These are phyloP conservation scores for Catharus minimus DNA, from an alignment of 2,113 vertebrate species.

Conservation along the genomic window DNA sequence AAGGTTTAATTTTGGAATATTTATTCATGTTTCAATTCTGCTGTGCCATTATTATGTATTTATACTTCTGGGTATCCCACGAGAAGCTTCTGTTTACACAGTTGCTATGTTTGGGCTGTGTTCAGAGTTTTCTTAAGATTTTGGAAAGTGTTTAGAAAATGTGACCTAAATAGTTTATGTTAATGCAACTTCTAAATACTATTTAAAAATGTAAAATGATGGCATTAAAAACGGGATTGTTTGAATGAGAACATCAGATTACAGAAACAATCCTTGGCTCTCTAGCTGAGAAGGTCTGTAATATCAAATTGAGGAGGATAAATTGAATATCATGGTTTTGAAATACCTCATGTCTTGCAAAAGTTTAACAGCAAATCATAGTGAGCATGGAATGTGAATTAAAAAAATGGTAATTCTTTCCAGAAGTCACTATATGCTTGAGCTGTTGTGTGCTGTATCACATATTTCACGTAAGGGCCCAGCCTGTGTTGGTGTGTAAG, in stretches of 20 bases:
- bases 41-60: neutral
- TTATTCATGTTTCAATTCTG: neutral
- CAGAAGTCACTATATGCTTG: neutral
- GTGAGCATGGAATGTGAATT: neutral
- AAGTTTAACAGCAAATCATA: neutral
- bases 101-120: conserved; percentile 13
- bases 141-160: conserved; percentile 3
- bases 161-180: neutral
- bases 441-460: neutral
- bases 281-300: neutral
- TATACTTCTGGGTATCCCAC: neutral
- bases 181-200: neutral
- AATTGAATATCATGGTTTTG: neutral
- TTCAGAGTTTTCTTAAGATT: conserved; percentile 1
- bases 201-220: neutral
- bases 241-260: neutral
- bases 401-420: neutral
- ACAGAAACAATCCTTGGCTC: neutral
- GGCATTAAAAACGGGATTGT: neutral
- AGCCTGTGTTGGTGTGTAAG: neutral
- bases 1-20: neutral
- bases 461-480: neutral
- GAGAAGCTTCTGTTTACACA: neutral
- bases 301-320: neutral
- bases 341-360: neutral